Percentiles rank a stretch among this genome's conserved stretches.
Evolutionary conservation across 2,113 vertebrate genomes (phyloP).

Genomic region (Boulengeromyrus knoepffleri): DNA sequence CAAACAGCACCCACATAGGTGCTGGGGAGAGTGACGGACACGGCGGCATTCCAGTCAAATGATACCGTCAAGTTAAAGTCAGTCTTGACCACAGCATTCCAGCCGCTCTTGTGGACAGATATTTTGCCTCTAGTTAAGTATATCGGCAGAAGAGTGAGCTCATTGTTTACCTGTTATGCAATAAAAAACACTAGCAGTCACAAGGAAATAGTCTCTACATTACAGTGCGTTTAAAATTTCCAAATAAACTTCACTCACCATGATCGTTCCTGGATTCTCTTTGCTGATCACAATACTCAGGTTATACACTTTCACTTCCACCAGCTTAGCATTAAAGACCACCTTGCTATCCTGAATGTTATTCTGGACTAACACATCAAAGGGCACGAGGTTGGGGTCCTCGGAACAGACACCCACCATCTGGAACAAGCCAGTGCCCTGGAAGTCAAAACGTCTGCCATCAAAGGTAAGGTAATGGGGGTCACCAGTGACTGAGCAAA

Average conservation of each 20-base stretch:
- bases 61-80: slow-evolving; percentile 35
- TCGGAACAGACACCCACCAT: slow-evolving; percentile 45
- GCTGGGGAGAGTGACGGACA: slow-evolving; percentile 43
- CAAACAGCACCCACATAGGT: slow-evolving; percentile 25
- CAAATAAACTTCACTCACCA: slow-evolving; percentile 28
- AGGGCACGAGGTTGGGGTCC: slow-evolving; percentile 36
- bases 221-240: neutral
- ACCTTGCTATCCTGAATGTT: slow-evolving; percentile 27
- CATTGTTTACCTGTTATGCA: slow-evolving; percentile 36
- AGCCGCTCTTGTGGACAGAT: slow-evolving; percentile 29
- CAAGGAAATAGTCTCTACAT: neutral
- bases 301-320: slow-evolving; percentile 56
- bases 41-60: slow-evolving; percentile 24
- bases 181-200: neutral
- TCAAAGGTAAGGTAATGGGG: slow-evolving; percentile 63
- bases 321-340: slow-evolving; percentile 37
- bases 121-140: slow-evolving; percentile 27
- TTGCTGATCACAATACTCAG: slow-evolving; percentile 37
- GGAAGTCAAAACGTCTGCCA: slow-evolving; percentile 54
- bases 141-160: slow-evolving; percentile 33
- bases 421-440: slow-evolving; percentile 62
- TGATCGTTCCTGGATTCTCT: slow-evolving; percentile 23
- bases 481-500: slow-evolving; percentile 53
- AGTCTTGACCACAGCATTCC: slow-evolving; percentile 32
- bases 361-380: slow-evolving; percentile 62